Conservation (phyloP, 2,113 vertebrate species). For the Gulo gulo region DNA sequence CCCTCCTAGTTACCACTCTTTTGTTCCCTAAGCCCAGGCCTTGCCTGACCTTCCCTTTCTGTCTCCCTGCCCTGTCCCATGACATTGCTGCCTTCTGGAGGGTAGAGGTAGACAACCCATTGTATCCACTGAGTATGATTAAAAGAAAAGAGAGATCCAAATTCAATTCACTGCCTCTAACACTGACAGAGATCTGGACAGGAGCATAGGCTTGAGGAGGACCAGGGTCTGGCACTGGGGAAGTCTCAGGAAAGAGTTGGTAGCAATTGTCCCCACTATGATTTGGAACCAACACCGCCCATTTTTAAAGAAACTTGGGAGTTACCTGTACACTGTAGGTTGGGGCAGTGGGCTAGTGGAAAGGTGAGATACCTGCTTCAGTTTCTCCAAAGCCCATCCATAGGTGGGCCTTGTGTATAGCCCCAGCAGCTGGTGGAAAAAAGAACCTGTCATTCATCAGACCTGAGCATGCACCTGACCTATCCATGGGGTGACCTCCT, state of each 20-base stretch:
- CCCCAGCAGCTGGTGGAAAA: background rate
- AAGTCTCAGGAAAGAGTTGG: too few relatives aligned
- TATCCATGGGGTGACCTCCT: too few relatives aligned
- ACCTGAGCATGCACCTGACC: background rate
- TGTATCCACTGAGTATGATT: background rate
- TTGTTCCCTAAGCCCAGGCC: background rate
- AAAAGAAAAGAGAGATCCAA: background rate
- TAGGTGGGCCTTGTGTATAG: background rate
- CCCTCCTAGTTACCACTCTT: background rate
- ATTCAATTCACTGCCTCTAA: background rate
- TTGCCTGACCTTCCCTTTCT: background rate
- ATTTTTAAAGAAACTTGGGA: background rate
- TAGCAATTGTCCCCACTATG: background rate
- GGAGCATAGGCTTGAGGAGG: background rate
- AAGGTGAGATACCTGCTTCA: background rate
- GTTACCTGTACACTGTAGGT: background rate
- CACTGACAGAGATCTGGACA: background rate
- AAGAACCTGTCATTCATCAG: background rate
- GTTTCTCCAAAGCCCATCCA: background rate
- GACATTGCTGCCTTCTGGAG: background rate
- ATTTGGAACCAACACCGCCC: accelerated
- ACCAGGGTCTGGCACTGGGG: background rate
- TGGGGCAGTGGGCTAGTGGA: background rate
- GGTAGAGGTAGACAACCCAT: background rate
- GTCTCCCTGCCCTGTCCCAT: background rate